phyloP scores from a whole-genome alignment of 2,113 vertebrate species.

The Bothrops jararaca region DNA sequence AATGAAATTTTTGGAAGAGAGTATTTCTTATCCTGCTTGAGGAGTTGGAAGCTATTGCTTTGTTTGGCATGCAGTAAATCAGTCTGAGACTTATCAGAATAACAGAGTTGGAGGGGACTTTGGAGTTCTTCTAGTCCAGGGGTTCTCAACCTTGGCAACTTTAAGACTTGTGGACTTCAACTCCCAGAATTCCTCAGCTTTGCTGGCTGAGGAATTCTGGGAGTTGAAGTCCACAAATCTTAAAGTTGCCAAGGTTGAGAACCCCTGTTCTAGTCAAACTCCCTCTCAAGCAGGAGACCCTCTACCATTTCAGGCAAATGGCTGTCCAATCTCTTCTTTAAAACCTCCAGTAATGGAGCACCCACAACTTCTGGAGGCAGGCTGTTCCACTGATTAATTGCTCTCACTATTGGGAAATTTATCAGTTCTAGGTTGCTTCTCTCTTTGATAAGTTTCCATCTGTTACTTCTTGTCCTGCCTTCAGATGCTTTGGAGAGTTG shows the following conservation, averaged over 20 bases:
- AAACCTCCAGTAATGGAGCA: background rate
- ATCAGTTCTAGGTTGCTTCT: background rate
- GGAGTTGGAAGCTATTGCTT: background rate
- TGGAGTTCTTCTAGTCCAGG: background rate
- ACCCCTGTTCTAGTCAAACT: background rate
- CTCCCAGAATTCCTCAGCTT: too few species aligned
- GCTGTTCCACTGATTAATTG: background rate
- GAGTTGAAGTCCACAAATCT: too few species aligned
- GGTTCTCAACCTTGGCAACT: too few species aligned
- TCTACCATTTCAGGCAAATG: background rate
- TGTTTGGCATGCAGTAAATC: background rate
- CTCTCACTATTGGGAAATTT: background rate
- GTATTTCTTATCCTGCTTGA: background rate
- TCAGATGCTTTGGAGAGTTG: background rate
- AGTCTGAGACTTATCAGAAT: background rate
- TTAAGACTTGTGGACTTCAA: too few species aligned
- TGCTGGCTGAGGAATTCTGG: too few species aligned
- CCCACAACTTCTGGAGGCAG: background rate
- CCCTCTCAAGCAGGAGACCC: background rate
- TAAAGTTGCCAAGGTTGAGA: too few species aligned
- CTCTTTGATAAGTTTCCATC: background rate
- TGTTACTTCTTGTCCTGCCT: background rate
- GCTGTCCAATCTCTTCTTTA: background rate
- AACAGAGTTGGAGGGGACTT: background rate
- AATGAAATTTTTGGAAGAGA: background rate